A percentile compares a stretch with the other conserved stretches of the same genome.
phyloP scores from a whole-genome alignment of 2,113 vertebrate species.

The Leuciscus idus region DNA sequence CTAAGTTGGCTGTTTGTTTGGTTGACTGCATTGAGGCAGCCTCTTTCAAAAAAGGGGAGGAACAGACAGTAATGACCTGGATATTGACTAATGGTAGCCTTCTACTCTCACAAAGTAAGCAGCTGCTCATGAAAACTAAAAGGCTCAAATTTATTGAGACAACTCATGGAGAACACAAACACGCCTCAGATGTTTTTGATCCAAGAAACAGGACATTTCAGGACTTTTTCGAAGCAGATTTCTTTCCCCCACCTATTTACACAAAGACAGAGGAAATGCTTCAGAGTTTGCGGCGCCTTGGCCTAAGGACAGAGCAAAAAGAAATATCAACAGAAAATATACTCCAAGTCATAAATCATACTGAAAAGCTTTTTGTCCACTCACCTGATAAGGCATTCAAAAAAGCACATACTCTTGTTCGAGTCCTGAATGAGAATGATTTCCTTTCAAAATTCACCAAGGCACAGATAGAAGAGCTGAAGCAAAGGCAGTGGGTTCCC shows the following conservation, averaged over 20 bases:
- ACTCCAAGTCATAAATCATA: conserved; percentile 69
- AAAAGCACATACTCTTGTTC: conserved; percentile 72
- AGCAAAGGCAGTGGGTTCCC: conserved; percentile 75
- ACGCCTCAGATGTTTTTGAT: conserved; percentile 71
- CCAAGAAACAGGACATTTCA: conserved; percentile 70
- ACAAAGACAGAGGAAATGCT: conserved; percentile 62
- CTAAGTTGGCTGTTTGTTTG: conserved; percentile 66
- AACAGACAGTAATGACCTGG: conserved; percentile 78
- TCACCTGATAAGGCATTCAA: conserved; percentile 51
- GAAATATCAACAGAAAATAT: conserved; percentile 72
- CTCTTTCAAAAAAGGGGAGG: conserved; percentile 58
- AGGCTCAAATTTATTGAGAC: conserved; percentile 69
- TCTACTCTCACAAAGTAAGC: conserved; percentile 75
- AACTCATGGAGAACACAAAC: conserved; percentile 41
- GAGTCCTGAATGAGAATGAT: conserved; percentile 71
- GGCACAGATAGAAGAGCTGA: conserved; percentile 63
- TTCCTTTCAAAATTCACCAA: conserved; percentile 69
- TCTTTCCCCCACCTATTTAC: conserved; percentile 75
- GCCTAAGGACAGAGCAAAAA: conserved; percentile 70
- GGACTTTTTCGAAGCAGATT: conserved; percentile 73
- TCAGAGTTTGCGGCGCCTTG: conserved; percentile 71
- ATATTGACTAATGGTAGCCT: conserved; percentile 74
- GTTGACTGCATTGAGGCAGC: conserved; percentile 66
- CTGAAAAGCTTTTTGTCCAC: conserved; percentile 54
- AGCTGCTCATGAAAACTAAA: conserved; percentile 65